These are phyloP conservation scores for Rissa tridactyla DNA, from an alignment of 2,113 vertebrate species.

Conservation along the genomic window DNA sequence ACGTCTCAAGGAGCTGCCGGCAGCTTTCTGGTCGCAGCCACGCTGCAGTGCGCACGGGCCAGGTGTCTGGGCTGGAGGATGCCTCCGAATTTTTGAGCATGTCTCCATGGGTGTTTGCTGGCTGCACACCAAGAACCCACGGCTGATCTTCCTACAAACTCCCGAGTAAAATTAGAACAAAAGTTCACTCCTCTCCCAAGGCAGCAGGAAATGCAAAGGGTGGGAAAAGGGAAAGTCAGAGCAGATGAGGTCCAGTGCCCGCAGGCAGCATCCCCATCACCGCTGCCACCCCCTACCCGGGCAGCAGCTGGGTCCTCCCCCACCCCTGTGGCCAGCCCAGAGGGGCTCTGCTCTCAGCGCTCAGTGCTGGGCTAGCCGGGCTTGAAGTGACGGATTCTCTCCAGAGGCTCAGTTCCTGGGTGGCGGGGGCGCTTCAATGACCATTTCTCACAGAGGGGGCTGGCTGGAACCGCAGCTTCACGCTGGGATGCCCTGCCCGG, in stretches of 20 bases:
- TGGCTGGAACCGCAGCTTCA: not conserved
- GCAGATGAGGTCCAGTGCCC: conserved; percentile 51
- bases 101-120: conserved; percentile 67
- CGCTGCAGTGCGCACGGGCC: not conserved
- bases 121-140: conserved; percentile 67
- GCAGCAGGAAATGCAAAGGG: conserved; percentile 64
- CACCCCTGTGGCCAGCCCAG: not conserved
- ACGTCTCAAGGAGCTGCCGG: not conserved
- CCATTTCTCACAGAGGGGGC: not conserved
- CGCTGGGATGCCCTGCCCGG: not conserved
- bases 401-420: not conserved
- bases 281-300: not conserved
- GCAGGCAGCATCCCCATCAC: not conserved
- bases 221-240: conserved; percentile 42
- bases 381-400: not conserved
- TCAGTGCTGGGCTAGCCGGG: not conserved
- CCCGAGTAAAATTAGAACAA: conserved; percentile 68
- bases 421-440: not conserved
- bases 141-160: conserved; percentile 66
- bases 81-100: conserved; percentile 49
- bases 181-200: conserved; percentile 68
- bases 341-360: not conserved
- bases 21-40: not conserved
- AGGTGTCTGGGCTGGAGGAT: conserved; percentile 61
- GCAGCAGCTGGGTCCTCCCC: not conserved